phyloP scores from a whole-genome alignment of 64 coral and sea anemone species.

The Montipora capricornis region DNA sequence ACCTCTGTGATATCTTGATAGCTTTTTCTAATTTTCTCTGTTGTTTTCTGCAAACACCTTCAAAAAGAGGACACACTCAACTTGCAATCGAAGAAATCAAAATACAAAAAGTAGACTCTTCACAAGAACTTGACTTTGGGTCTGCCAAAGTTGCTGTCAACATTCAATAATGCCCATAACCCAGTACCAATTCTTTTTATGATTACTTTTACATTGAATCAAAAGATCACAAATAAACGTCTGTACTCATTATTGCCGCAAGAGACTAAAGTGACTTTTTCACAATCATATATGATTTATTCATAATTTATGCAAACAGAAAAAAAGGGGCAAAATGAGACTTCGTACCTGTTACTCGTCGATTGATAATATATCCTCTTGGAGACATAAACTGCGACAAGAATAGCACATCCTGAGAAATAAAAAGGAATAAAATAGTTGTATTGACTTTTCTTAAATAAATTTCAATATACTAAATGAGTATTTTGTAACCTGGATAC shows the following conservation, averaged over 20 bases:
- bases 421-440: neutral
- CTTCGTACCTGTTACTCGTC: constrained; percentile 85
- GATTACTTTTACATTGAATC: too few species aligned
- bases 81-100: neutral
- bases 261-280: too few species aligned
- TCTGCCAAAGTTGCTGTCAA: too few species aligned
- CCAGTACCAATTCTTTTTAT: too few species aligned
- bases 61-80: neutral
- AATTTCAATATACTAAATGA: too few species aligned
- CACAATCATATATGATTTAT: neutral
- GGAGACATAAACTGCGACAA: constrained; percentile 97
- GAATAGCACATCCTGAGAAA: constrained; percentile 95
- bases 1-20: constrained; percentile 92
- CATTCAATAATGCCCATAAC: too few species aligned
- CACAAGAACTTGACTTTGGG: too few species aligned
- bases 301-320: neutral
- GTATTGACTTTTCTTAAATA: too few species aligned
- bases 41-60: constrained; percentile 98
- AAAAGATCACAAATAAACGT: too few species aligned
- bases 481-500: too few species aligned
- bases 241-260: too few species aligned
- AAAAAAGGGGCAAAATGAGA: neutral
- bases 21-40: constrained; percentile 95
- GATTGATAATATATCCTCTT: constrained; percentile 93
- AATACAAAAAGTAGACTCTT: too few species aligned